Base-by-base conservation (phyloP, 2,888 invertebrate genomes). In the Dasypolia templi region DNA sequence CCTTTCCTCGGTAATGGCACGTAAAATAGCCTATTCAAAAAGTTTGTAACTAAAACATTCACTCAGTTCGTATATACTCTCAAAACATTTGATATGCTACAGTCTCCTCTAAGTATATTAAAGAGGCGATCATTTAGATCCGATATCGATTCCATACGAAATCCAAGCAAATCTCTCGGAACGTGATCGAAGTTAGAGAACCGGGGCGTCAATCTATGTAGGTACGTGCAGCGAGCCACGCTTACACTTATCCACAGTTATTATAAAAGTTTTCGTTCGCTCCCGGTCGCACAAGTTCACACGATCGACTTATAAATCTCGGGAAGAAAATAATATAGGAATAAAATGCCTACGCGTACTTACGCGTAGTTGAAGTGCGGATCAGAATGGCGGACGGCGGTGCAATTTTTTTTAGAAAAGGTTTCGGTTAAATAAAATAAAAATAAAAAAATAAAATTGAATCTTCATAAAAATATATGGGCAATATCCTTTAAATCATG, bases 241-340 rank as follows among this genome's bases (percentile, higher is more conserved):
- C 77, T 87, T 75, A 83, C 83, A 86, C 85, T 83, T 84, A 88
- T 85, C 82, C 86, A 51, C 77, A 80, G 88, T 89, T 91, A 91
- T 90, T 91, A 90, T 89, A 84, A 89, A 91, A 91, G 89, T 91
- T 91, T 88, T 80, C 79, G 82, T 74, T 79, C 85, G 79, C 74
- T 72, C 72, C 79, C 75, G 75, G 74, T 74, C 77, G 76, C 77
- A 77, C 80, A 82, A 89, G 81, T 87, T 86, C 80, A 83, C 88
- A 88, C 88, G 89, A 86, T 82, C 86, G 79, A 86, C 88, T 89
- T 90, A 89, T 91, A 89, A 90, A 91, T 90, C 90, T 85, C 77
- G 55, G 42, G 59, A 58, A 79, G 84, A 84, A 88, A 90, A 89
- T 90, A 88, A 89, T 87, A 89, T 82, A 72, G 61, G 84, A 81